Evolutionary conservation across 2,888 invertebrate species (phyloP), one percentile per base, ranked within the genome.

Genomic region (Agrotis ipsilon): DNA sequence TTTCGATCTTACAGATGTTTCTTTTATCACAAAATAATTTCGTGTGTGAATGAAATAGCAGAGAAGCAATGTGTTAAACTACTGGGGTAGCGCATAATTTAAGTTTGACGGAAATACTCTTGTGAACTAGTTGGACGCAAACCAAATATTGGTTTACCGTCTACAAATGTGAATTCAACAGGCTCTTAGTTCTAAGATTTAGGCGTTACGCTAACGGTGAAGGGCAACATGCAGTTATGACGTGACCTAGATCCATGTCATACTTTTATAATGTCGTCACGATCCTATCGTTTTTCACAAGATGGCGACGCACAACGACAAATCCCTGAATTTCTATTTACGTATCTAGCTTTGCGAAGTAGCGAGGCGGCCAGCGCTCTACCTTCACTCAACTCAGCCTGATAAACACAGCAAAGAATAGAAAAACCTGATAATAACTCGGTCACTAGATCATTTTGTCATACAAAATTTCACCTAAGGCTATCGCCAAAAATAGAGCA

Each of bases 201-300:
- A 51, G 16, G 21, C 27, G 21, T 63, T 54, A 55, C 24, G 27
- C 27, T 62, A 65, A 45, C 32, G 46, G 19, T 57, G 45, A 69
- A 64, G 71, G 73, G 60, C 71, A 78, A 48, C 71, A 55, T 71
- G 60, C 68, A 76, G 68, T 83, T 82, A 83, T 83, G 82, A 81
- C 72, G 61, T 93, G 93, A 93, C 92, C 93, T 89, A 93, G 89
- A 93, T 94, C 85, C 84, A 86, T 88, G 86, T 89, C 90, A 91
- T 92, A 91, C 92, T 92, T 94, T 94, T 93, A 94, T 94, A 88
- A 85, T 91, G 91, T 91, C 93, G 94, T 93, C 92, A 93, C 87
- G 91, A 94, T 96, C 92, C 95, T 96, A 96, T 96, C 95, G 93
- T 94, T 96, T 96, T 96, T 96, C 96, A 96, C 96, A 96, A 96